These are phyloP conservation scores for Acleris literana DNA, from an alignment of 2,888 invertebrate species.

Conservation along the genomic window DNA sequence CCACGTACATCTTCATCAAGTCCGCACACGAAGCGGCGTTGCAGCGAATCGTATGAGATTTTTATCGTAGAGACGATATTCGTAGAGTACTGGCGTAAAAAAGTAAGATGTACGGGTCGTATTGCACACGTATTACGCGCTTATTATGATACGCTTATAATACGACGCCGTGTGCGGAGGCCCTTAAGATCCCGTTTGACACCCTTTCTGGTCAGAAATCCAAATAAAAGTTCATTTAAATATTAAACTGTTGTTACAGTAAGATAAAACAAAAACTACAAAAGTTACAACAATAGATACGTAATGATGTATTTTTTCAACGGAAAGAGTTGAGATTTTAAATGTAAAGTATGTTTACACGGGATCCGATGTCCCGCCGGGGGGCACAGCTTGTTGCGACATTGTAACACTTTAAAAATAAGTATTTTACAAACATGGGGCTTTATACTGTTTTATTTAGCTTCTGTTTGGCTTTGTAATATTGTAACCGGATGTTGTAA, in stretches of 20 bases:
- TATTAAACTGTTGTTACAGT: background rate
- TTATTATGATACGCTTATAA: too few relatives aligned
- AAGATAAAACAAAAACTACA: background rate
- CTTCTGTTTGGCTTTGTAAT: background rate
- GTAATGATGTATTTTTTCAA: slow-evolving; percentile 2
- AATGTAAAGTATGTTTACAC: slow-evolving; percentile 16
- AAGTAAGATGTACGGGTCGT: too few relatives aligned
- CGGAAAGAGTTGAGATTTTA: slow-evolving; percentile 14
- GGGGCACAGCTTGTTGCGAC: slow-evolving; percentile 22
- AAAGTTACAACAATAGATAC: background rate
- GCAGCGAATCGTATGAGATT: too few relatives aligned
- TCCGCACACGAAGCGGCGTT: too few relatives aligned
- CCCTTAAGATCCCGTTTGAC: too few relatives aligned
- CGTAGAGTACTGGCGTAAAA: too few relatives aligned
- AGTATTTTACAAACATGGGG: slow-evolving; percentile 2
- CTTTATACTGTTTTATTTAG: background rate
- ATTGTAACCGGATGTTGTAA: slow-evolving; percentile 8
- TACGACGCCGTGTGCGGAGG: too few relatives aligned
- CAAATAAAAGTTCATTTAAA: background rate
- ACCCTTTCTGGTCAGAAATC: too few relatives aligned
- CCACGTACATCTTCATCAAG: too few relatives aligned
- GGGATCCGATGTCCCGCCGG: slow-evolving; percentile 10
- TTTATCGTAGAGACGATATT: too few relatives aligned
- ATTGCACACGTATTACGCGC: too few relatives aligned
- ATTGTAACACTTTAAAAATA: slow-evolving; percentile 15